Base-by-base conservation (phyloP, 23 tunicate species). In the Corella eumyota region DNA sequence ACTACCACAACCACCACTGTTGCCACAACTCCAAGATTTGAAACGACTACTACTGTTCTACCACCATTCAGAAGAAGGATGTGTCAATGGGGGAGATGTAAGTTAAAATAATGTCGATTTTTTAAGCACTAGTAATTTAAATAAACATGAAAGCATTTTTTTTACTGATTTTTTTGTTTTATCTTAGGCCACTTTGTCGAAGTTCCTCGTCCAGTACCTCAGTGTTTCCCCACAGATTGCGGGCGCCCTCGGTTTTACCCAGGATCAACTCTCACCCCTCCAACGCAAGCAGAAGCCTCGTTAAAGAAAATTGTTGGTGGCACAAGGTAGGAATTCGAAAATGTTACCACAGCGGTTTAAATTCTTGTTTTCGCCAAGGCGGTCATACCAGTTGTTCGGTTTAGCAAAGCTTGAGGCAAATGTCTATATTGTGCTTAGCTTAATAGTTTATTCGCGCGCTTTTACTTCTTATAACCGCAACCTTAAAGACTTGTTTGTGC, bases 301-400 rank as follows among this genome's bases (percentile, higher is more conserved):
- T 50, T 74, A 0, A 77, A 69, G 45, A 86, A 86, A 50, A 86
- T 86, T 4, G 95, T 86, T n/a, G 95, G 95, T 0, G 95, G 95
- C 29, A 49, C 80, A 7, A 71, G 86, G 95, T 86, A 38, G 25
- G 70, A 1, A 6, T n/a, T 5, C 17, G n/a, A n/a, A n/a, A n/a
- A n/a, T n/a, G n/a, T n/a, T n/a, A n/a, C n/a, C n/a, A n/a, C n/a
- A n/a, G n/a, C n/a, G n/a, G n/a, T n/a, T n/a, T n/a, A n/a, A n/a
- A n/a, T n/a, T n/a, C n/a, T n/a, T n/a, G n/a, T n/a, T n/a, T n/a
- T n/a, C n/a, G n/a, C n/a, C n/a, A n/a, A n/a, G n/a, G n/a, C n/a
- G n/a, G n/a, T n/a, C n/a, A n/a, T n/a, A n/a, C n/a, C n/a, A n/a
- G n/a, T n/a, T n/a, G n/a, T n/a, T n/a, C n/a, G n/a, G n/a, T n/a